These are phyloP conservation scores for Centrocercus urophasianus DNA, from an alignment of 2,113 vertebrate genomes.

Conservation along the genomic window DNA sequence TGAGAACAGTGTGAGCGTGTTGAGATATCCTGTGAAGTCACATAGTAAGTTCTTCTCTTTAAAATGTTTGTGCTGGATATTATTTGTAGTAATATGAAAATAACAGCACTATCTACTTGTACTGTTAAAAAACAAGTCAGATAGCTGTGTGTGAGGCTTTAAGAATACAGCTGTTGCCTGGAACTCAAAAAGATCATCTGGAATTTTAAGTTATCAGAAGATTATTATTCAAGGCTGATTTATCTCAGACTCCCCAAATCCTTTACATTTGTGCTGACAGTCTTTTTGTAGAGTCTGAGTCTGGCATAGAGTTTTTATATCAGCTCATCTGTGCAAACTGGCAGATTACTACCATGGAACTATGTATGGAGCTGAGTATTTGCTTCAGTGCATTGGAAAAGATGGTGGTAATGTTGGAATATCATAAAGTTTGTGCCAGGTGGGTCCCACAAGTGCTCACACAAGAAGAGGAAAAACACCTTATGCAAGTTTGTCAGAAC, in stretches of 20 bases:
- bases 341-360: too few relatives aligned
- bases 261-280: slow-evolving; percentile 13
- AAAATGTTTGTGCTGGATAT: not conserved
- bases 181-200: slow-evolving; percentile 3
- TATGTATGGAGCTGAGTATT: too few relatives aligned
- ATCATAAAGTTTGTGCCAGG: too few relatives aligned
- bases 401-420: too few relatives aligned
- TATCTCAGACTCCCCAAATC: slow-evolving; percentile 4
- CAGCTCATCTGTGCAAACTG: too few relatives aligned
- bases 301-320: not conserved
- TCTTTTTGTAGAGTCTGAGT: not conserved
- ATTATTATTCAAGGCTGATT: slow-evolving; percentile 27
- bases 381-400: too few relatives aligned
- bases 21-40: too few relatives aligned
- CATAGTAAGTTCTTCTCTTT: not conserved
- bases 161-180: not conserved
- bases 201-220: slow-evolving; percentile 12
- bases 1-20: not conserved
- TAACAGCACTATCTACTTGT: not conserved
- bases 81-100: not conserved
- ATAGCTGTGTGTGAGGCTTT: not conserved
- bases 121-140: not conserved
- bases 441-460: too few relatives aligned
- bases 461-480: too few relatives aligned
- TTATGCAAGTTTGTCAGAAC: too few relatives aligned